Evolutionary conservation across 1,140 invertebrate species (phyloP).

Genomic region (Catajapyx aquilonaris): DNA sequence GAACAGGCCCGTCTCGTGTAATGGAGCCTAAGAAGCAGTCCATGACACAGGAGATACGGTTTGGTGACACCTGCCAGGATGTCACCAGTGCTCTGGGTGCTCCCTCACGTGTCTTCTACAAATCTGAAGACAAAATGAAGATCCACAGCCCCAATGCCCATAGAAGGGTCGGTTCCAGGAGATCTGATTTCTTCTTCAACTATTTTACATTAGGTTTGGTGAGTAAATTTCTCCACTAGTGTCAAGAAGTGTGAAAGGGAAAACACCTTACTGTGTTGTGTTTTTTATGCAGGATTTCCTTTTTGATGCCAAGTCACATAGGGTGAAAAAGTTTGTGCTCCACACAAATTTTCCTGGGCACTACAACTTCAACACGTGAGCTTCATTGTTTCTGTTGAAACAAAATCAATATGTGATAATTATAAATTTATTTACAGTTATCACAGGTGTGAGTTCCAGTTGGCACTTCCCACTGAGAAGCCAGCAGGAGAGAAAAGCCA

Average conservation of each 20-base stretch:
- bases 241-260: too few relatives aligned
- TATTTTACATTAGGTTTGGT: conserved; percentile 89
- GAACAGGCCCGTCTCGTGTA: conserved; percentile 17
- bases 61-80: conserved; percentile 68
- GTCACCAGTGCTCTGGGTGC: conserved; percentile 57
- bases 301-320: conserved; percentile 84
- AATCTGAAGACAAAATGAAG: conserved; percentile 95
- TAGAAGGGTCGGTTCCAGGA: conserved; percentile 45
- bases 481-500: conserved; percentile 20
- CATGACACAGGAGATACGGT: conserved; percentile 41
- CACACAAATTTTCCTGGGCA: conserved; percentile 98
- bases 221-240: too few relatives aligned
- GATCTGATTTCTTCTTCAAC: conserved; percentile 88
- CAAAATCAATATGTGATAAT: neutral
- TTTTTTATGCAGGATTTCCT: conserved; percentile 62
- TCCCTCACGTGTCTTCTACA: conserved; percentile 68
- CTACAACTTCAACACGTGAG: conserved; percentile 95
- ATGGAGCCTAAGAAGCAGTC: conserved; percentile 18
- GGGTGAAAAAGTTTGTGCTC: conserved; percentile 89
- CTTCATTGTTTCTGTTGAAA: neutral
- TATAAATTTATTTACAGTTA: conserved; percentile 22
- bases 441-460: conserved; percentile 71
- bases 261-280: conserved; percentile 3
- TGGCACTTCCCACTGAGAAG: conserved; percentile 42
- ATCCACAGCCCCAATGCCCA: conserved; percentile 81